Conservation (phyloP, 2,888 invertebrate species). For the Ophonus ardosiacus region DNA sequence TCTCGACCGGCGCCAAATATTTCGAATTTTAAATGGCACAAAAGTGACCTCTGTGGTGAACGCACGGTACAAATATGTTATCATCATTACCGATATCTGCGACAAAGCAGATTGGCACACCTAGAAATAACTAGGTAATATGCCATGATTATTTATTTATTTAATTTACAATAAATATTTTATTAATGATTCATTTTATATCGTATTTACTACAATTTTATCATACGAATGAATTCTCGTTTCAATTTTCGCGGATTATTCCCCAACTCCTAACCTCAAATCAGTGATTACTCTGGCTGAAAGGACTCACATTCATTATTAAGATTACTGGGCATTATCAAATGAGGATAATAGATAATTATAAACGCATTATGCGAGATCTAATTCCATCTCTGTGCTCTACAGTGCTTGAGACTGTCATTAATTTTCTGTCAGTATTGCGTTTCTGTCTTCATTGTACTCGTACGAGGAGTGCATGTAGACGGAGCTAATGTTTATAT, state of each 20-base stretch:
- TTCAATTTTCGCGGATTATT: neutral
- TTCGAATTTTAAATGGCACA: no score
- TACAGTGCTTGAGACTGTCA: slow-evolving; percentile 8
- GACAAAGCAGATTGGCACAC: no score
- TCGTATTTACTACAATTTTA: no score
- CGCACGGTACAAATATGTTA: no score
- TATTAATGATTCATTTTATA: no score
- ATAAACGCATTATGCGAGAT: slow-evolving; percentile 35
- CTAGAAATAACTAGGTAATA: no score
- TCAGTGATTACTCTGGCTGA: neutral
- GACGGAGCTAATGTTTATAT: neutral
- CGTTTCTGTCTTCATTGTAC: neutral
- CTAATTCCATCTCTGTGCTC: neutral
- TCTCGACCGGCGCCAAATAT: no score
- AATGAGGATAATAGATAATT: slow-evolving; percentile 15
- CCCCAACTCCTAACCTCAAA: neutral
- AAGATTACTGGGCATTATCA: slow-evolving; percentile 13
- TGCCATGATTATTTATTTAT: no score
- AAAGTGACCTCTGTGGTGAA: no score
- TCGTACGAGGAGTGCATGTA: neutral
- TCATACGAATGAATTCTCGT: neutral
- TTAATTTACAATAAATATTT: no score
- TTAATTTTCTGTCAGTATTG: slow-evolving; percentile 16
- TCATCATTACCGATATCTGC: no score
- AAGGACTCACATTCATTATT: slow-evolving; percentile 7